Evolutionary conservation across 1,140 invertebrate species (phyloP), one percentile per base, ranked within the genome.

Genomic region (Theocolax elegans): DNA sequence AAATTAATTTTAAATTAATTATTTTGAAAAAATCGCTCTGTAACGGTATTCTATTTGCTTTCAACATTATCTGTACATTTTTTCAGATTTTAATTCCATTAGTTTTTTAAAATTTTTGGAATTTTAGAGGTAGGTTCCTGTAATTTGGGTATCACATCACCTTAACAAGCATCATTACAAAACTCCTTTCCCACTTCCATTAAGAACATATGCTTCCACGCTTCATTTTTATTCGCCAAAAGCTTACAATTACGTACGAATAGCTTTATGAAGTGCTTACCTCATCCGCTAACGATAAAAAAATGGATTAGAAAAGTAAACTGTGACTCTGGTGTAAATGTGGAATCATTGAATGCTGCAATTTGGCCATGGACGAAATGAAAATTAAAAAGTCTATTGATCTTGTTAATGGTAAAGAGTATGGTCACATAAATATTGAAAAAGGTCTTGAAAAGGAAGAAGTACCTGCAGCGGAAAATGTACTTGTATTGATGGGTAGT

Each of bases 401-500:
- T 19, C 10, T 27, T 6, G 13, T 46, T 12, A 31, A 40, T 19
- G 44, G 35, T 1, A 49, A 19, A 63, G 59, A 63, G 21, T 63
- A 63, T 49, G 59, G 38, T 1, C 49, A 17, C n/a, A 12, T 63
- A 17, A 44, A 63, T 12, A 1, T 23, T 8, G 56, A 38, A 25
- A 60, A 42, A 17, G 12, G 25, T 25, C 3, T 8, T 2, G 21
- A 42, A 3, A 8, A 10, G 15, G 8, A 25, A 12, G 35, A 12
- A 10, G 6, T 25, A n/a, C 56, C 56, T 17, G 21, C 46, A 48
- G 74, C 70, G 12, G 71, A 64, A 48, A 70, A 75, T 56, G 69
- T 67, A 27, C 35, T 60, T 12, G 70, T 74, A 10, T 4, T 74
- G 12, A 72, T 75, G 72, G n/a, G 51, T 71, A 3, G 72, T 73